Evolutionary conservation across 2,888 invertebrate genomes (phyloP).

Genomic region (Subacronicta megacephala): DNA sequence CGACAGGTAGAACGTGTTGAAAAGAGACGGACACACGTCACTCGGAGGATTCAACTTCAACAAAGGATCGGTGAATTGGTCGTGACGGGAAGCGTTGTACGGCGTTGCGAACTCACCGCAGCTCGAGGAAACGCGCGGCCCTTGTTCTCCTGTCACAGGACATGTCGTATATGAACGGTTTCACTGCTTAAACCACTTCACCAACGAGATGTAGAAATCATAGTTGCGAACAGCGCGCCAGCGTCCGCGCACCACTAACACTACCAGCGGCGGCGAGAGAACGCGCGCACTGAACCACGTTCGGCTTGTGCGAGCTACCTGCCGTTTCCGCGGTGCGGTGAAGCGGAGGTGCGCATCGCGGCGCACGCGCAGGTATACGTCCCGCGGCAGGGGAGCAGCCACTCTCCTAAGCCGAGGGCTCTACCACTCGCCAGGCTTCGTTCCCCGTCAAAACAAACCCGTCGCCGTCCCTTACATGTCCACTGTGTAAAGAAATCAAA

Average conservation of each 20-base stretch:
- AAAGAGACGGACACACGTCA: slow-evolving; percentile 85
- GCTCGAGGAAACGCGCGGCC: slow-evolving; percentile 87
- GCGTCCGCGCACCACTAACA: slow-evolving; percentile 84
- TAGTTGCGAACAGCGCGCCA: slow-evolving; percentile 78
- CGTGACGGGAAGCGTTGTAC: slow-evolving; percentile 79
- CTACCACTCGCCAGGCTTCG: slow-evolving; percentile 50
- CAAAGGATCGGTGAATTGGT: slow-evolving; percentile 80
- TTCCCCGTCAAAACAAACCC: slow-evolving; percentile 70
- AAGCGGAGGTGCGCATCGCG: slow-evolving; percentile 87
- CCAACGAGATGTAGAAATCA: slow-evolving; percentile 80
- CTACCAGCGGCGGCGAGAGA: slow-evolving; percentile 88
- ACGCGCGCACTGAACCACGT: slow-evolving; percentile 86
- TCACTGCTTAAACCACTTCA: slow-evolving; percentile 84
- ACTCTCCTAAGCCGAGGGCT: slow-evolving; percentile 64
- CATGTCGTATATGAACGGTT: slow-evolving; percentile 81
- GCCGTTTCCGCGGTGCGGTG: slow-evolving; percentile 82
- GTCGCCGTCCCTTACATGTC: slow-evolving; percentile 37
- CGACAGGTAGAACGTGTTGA: slow-evolving; percentile 76
- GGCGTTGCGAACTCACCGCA: slow-evolving; percentile 85
- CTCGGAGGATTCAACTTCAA: slow-evolving; percentile 83
- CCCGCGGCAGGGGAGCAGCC: slow-evolving; percentile 64
- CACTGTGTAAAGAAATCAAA: slow-evolving; percentile 35
- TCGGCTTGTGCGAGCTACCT: slow-evolving; percentile 81
- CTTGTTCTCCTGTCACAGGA: slow-evolving; percentile 89
- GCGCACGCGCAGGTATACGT: slow-evolving; percentile 83